Evolutionary conservation across 2,797 vertebrate genomes (phyloP).

Genomic region (Channallabes apus): DNA sequence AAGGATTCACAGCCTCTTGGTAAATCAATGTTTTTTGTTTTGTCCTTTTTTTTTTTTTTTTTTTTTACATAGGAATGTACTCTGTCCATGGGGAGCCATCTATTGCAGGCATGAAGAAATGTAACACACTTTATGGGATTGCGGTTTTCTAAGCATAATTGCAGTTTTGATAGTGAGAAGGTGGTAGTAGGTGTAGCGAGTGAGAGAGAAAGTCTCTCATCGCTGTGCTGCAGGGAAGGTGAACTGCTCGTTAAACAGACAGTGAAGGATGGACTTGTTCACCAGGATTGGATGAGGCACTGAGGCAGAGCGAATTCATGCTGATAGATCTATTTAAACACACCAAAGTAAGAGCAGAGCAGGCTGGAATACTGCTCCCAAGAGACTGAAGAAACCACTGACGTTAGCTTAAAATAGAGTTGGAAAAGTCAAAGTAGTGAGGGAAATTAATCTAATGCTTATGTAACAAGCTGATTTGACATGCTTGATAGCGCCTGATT

Average conservation of each 20-base stretch:
- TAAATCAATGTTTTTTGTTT: background rate
- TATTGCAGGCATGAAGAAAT: background rate
- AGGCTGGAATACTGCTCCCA: background rate
- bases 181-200: slow-evolving; percentile 19
- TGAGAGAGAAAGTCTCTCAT: slow-evolving; percentile 17
- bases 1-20: background rate
- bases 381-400: slow-evolving; percentile 5
- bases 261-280: slow-evolving; percentile 52
- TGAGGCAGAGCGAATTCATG: slow-evolving; percentile 32
- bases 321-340: slow-evolving; percentile 47
- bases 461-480: background rate
- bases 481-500: background rate
- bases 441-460: background rate
- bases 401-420: background rate
- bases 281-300: slow-evolving; percentile 34
- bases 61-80: background rate
- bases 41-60: background rate
- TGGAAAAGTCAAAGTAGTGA: background rate
- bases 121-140: background rate
- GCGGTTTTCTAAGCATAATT: slow-evolving; percentile 14
- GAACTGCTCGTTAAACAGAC: slow-evolving; percentile 58
- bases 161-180: slow-evolving; percentile 27
- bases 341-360: slow-evolving; percentile 24
- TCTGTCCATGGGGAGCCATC: background rate
- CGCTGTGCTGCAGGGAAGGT: slow-evolving; percentile 39